Evolutionary conservation across 1,140 invertebrate genomes (phyloP).

Genomic region (Stratiolaelaps scimitus): DNA sequence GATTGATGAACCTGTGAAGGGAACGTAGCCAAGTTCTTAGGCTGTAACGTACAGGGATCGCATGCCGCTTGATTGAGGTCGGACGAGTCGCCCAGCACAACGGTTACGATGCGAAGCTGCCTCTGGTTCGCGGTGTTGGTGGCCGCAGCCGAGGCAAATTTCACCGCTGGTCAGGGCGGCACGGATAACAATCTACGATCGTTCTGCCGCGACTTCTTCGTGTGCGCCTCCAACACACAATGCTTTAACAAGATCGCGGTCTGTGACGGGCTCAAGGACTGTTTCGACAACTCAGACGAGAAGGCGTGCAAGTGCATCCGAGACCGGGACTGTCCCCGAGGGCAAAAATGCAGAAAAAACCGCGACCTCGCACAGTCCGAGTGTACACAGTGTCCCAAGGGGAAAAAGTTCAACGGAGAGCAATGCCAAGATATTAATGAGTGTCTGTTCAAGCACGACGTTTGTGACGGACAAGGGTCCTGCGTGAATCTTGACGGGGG

Average conservation of each 20-base stretch:
- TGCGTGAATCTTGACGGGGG: not conserved
- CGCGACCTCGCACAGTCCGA: not conserved
- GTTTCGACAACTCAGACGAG: slow-evolving; percentile 10
- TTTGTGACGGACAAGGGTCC: not conserved
- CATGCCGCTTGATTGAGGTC: too few species aligned
- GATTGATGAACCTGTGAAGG: too few species aligned
- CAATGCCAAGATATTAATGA: slow-evolving; percentile 8
- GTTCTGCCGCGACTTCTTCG: not conserved
- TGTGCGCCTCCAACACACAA: not conserved
- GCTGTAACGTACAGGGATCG: too few species aligned
- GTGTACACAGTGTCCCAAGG: not conserved
- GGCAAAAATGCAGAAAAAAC: slow-evolving; percentile 8
- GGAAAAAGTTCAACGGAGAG: not conserved
- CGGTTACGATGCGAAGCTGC: too few species aligned
- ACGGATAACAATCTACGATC: not conserved
- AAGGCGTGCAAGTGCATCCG: not conserved
- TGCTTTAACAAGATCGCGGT: not conserved
- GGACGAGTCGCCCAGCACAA: too few species aligned
- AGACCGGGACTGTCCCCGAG: not conserved
- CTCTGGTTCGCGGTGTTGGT: not conserved
- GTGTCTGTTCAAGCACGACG: not conserved
- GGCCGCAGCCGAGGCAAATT: not conserved
- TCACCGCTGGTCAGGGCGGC: too few species aligned
- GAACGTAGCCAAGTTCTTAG: too few species aligned
- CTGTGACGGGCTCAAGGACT: slow-evolving; percentile 7